Percentiles rank a stretch among this genome's conserved stretches.
phyloP scores from a whole-genome alignment of 2,797 vertebrate genomes.

The Lutjanus argentimaculatus region DNA sequence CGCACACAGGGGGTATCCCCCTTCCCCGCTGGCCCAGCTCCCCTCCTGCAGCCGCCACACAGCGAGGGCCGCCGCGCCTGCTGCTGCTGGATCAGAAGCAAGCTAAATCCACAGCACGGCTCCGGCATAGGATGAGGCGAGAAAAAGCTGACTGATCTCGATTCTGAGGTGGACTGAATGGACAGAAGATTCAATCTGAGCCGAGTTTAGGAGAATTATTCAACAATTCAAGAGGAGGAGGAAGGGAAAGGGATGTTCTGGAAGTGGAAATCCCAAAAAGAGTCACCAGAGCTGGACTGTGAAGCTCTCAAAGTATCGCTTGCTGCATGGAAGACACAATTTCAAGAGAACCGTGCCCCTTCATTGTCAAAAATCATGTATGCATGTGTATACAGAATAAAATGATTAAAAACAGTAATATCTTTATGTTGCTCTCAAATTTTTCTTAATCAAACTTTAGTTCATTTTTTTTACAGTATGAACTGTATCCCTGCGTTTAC shows the following conservation, averaged over 20 bases:
- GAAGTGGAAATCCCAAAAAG: slow-evolving; percentile 39
- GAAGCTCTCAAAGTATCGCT: slow-evolving; percentile 10
- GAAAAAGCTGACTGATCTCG: slow-evolving; percentile 74
- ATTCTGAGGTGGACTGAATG: slow-evolving; percentile 75
- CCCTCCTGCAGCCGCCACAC: slow-evolving; percentile 69
- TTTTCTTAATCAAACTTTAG: background rate
- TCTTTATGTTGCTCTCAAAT: background rate
- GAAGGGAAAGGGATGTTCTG: slow-evolving; percentile 30
- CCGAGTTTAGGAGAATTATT: slow-evolving; percentile 59
- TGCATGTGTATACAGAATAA: background rate
- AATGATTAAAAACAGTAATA: background rate
- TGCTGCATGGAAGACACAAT: slow-evolving; percentile 4
- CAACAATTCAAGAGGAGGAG: slow-evolving; percentile 49
- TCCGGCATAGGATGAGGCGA: slow-evolving; percentile 71
- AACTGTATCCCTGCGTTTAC: no score
- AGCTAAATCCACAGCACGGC: slow-evolving; percentile 78
- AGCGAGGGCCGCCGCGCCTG: slow-evolving; percentile 70
- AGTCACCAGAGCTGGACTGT: slow-evolving; percentile 25
- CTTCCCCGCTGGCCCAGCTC: slow-evolving; percentile 67
- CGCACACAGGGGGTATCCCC: slow-evolving; percentile 64
- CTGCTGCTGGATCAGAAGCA: slow-evolving; percentile 78
- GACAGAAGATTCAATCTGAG: slow-evolving; percentile 66
- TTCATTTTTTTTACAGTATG: background rate
- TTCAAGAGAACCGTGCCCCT: background rate
- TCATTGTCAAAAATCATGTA: background rate